A percentile compares a stretch with the other conserved stretches of the same genome.
Conservation (phyloP, 1,140 invertebrate genomes). For the Dendroctonus valens region DNA sequence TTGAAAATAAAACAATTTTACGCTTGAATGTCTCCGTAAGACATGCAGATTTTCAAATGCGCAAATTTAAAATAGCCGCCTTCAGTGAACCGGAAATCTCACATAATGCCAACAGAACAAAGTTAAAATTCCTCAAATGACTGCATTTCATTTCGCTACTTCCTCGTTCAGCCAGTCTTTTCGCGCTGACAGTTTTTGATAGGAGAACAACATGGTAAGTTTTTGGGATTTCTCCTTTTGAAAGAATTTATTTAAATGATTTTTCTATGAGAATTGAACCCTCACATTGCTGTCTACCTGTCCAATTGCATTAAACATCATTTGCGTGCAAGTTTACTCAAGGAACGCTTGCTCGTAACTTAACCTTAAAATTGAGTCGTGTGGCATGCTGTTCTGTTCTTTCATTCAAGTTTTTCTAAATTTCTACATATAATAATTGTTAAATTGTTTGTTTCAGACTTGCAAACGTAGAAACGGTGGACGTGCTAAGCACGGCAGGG, state of each 20-base stretch:
- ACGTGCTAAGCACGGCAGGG: conserved; percentile 97
- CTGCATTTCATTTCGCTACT: no score
- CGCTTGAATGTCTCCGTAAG: no score
- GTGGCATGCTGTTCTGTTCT: conserved; percentile 1
- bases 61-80: no score
- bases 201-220: conserved; percentile 26
- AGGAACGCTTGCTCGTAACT: conserved; percentile 2
- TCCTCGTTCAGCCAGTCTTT: no score
- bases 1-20: neutral
- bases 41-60: no score
- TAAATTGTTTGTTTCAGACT: conserved; percentile 65
- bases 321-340: neutral
- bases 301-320: neutral
- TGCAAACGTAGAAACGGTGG: conserved; percentile 97
- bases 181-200: neutral
- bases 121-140: no score
- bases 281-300: no score
- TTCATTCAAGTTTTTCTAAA: neutral
- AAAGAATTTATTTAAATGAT: no score
- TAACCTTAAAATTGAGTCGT: conserved; percentile 12
- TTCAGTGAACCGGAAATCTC: no score
- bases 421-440: neutral
- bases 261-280: no score
- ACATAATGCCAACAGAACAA: no score
- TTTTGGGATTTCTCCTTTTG: conserved; percentile 1